Conservation (phyloP, 2,113 vertebrate genomes). For the Pituophis catenifer region DNA sequence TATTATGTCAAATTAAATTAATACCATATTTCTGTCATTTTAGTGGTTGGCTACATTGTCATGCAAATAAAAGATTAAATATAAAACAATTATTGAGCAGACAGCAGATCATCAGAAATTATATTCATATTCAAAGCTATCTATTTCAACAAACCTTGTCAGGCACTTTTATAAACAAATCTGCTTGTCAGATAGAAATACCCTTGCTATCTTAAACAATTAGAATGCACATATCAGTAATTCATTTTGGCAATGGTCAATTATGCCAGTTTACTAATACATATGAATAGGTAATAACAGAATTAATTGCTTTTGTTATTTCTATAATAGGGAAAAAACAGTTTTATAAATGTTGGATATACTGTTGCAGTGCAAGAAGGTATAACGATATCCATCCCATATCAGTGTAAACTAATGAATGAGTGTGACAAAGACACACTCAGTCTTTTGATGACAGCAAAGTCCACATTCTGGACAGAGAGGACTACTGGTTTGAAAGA, state of each 20-base stretch:
- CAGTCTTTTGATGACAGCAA: background rate
- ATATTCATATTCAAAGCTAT: constrained; percentile 10
- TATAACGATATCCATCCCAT: background rate
- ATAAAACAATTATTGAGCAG: background rate
- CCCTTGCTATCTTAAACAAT: background rate
- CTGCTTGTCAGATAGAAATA: background rate
- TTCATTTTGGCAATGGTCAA: background rate
- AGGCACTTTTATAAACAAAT: background rate
- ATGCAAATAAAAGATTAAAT: constrained; percentile 24
- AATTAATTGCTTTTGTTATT: background rate
- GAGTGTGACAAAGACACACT: background rate
- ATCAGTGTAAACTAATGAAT: background rate
- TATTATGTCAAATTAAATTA: constrained; percentile 24
- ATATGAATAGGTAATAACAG: background rate
- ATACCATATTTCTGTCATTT: constrained; percentile 15
- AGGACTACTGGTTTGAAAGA: background rate
- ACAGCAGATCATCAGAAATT: background rate
- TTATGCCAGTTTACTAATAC: background rate
- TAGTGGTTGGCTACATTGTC: background rate
- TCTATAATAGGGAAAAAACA: background rate
- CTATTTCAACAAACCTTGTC: constrained; percentile 13
- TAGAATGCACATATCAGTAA: constrained; percentile 14
- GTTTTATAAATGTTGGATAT: background rate
- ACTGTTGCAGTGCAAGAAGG: background rate
- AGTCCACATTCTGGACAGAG: background rate